A percentile compares a stretch with the other conserved stretches of the same genome.
These are phyloP conservation scores for Mormyrus proboscirostris DNA, from an alignment of 2,797 vertebrate genomes.

Conservation along the genomic window DNA sequence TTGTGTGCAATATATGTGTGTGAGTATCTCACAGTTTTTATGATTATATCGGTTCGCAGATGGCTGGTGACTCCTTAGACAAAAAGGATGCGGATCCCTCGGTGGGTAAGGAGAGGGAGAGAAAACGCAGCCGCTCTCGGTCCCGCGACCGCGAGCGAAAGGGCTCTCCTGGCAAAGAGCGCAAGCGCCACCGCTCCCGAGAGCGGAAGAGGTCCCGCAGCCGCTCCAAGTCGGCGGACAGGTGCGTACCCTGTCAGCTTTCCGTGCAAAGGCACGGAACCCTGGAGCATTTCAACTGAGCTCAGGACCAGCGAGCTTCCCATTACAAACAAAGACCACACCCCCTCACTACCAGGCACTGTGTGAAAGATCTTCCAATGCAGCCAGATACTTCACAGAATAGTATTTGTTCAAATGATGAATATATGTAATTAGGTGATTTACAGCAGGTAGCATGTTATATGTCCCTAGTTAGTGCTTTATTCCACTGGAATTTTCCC, in stretches of 20 bases:
- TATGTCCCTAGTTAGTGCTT: not conserved
- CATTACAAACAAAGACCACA: not conserved
- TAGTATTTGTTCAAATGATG: not conserved
- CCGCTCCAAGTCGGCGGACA: conserved; percentile 81
- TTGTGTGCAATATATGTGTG: not conserved
- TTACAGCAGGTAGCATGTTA: not conserved
- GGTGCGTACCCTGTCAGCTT: conserved; percentile 50
- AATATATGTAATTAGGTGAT: not conserved
- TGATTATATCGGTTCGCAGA: conserved; percentile 52
- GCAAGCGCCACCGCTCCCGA: conserved; percentile 83
- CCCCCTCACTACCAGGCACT: not conserved
- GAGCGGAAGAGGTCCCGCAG: conserved; percentile 73
- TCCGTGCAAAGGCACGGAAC: not conserved
- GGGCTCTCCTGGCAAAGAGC: conserved; percentile 69
- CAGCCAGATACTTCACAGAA: not conserved
- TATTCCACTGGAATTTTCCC: not conserved
- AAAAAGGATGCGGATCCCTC: conserved; percentile 77
- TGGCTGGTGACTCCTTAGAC: conserved; percentile 82
- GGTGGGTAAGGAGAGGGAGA: conserved; percentile 64
- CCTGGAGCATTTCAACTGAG: not conserved
- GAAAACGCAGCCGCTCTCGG: conserved; percentile 68
- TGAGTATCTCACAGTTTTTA: not conserved
- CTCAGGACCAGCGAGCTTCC: not conserved
- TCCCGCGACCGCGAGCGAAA: conserved; percentile 78
- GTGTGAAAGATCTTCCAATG: not conserved